Conservation (phyloP, 2,113 vertebrate species). For the Galeopterus variegatus region DNA sequence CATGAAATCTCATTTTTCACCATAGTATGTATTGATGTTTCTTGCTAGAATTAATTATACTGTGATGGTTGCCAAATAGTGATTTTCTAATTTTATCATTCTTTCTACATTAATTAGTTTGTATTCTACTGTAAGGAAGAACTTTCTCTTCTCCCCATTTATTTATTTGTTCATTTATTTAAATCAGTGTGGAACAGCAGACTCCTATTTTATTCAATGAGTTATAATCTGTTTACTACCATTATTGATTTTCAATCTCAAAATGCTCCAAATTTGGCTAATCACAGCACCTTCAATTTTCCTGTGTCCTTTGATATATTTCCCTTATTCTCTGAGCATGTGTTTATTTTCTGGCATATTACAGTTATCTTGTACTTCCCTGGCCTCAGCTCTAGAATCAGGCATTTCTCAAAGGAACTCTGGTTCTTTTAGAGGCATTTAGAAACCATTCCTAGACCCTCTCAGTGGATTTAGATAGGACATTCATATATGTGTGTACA, state of each 20-base stretch:
- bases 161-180: conserved; percentile 26
- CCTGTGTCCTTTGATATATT: background rate
- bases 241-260: background rate
- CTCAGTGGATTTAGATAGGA: background rate
- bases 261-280: background rate
- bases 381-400: background rate
- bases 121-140: background rate
- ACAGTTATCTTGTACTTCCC: background rate
- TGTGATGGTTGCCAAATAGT: background rate
- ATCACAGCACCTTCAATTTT: background rate
- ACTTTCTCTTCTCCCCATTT: background rate
- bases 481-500: background rate
- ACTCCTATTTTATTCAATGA: background rate
- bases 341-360: conserved; percentile 27
- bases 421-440: background rate
- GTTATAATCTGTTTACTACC: conserved; percentile 20
- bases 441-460: background rate
- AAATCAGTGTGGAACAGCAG: background rate
- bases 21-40: background rate
- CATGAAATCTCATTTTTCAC: conserved; percentile 1
- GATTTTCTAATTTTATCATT: background rate
- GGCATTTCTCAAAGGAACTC: background rate
- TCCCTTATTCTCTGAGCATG: conserved; percentile 2
- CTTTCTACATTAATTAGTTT: conserved; percentile 8
- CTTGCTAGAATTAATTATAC: conserved; percentile 10